Base-by-base conservation (phyloP, 2,797 vertebrate species). In the Decapterus maruadsi region DNA sequence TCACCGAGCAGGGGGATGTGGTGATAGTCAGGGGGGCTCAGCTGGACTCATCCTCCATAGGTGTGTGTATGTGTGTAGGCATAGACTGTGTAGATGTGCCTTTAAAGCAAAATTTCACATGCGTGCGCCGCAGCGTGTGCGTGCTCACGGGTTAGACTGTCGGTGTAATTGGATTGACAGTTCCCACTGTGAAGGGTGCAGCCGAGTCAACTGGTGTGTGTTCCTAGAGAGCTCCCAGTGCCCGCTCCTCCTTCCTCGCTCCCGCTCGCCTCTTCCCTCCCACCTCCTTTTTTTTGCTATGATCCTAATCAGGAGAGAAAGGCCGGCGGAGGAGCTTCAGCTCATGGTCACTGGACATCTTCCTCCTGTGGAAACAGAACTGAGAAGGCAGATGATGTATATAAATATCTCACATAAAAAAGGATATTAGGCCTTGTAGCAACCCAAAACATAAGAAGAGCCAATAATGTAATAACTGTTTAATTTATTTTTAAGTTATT, bases 111-210 rank as follows among this genome's bases (percentile, higher is more conserved):
- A 26, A 26, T 1, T 1, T 26, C 26, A 26, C 26, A 26, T 26
- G 26, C 26, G 26, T 26, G 26, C 26, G 26, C 26, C 26, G 26
- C 26, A 26, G 26, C 26, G 26, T 26, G 51, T 26, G 29, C 26
- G 76, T 40, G 64, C 63, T 19, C 12, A 13, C 26, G 53, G 68
- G 36, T 72, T 64, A 70, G 77, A 67, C 82, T 68, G 75, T 77
- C 38, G 3, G 74, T 75, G 51, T 86, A 87, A 87, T 89, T 92
- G 85, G 90, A 93, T 87, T 93, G 93, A 93, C 93, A 92, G 90
- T 87, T 90, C 89, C 79, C 48, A 75, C 91, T 73, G 89, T 75
- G 92, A 84, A 84, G 85, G 82, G 90, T 88, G 87, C 85, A 80
- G 69, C 74, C 26, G 88, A 93, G 91, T 94, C 90, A 94, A 93